These are phyloP conservation scores for Formica exsecta DNA, from an alignment of 1,140 invertebrate genomes.

Conservation along the genomic window DNA sequence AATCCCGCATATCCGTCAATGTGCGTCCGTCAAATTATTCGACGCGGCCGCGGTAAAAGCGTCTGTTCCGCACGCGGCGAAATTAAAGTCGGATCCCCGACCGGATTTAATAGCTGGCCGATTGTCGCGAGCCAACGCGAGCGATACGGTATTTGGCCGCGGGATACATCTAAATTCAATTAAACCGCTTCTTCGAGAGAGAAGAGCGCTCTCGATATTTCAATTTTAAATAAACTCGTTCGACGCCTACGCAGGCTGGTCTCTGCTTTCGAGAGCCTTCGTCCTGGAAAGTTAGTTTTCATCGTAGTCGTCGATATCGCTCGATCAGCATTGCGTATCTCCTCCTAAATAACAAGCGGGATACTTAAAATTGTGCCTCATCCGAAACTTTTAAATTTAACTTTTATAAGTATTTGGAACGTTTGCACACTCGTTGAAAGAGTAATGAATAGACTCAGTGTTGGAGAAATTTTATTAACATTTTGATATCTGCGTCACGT, in stretches of 20 bases:
- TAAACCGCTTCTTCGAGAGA: slow-evolving; percentile 38
- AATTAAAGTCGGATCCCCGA: slow-evolving; percentile 64
- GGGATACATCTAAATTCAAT: slow-evolving; percentile 67
- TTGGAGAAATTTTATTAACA: not conserved
- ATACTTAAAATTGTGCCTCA: not conserved
- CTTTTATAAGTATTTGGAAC: not conserved
- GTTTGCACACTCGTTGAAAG: not conserved
- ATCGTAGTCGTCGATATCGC: not conserved
- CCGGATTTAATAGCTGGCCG: slow-evolving; percentile 69
- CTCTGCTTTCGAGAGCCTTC: slow-evolving; percentile 12
- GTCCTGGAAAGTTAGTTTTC: slow-evolving; percentile 24
- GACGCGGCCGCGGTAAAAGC: slow-evolving; percentile 66
- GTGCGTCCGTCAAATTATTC: slow-evolving; percentile 73
- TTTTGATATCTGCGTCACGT: not conserved
- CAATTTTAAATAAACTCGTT: slow-evolving; percentile 61
- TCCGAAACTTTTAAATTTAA: not conserved
- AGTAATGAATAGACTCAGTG: not conserved
- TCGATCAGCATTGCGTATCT: no score
- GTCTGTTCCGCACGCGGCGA: slow-evolving; percentile 61
- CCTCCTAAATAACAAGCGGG: not conserved
- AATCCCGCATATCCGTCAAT: slow-evolving; percentile 68
- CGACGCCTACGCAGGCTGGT: slow-evolving; percentile 12
- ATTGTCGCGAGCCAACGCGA: slow-evolving; percentile 59
- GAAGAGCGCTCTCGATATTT: slow-evolving; percentile 58
- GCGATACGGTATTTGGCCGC: slow-evolving; percentile 55